Conservation (phyloP, 2,113 vertebrate genomes). For the Heterotis niloticus region DNA sequence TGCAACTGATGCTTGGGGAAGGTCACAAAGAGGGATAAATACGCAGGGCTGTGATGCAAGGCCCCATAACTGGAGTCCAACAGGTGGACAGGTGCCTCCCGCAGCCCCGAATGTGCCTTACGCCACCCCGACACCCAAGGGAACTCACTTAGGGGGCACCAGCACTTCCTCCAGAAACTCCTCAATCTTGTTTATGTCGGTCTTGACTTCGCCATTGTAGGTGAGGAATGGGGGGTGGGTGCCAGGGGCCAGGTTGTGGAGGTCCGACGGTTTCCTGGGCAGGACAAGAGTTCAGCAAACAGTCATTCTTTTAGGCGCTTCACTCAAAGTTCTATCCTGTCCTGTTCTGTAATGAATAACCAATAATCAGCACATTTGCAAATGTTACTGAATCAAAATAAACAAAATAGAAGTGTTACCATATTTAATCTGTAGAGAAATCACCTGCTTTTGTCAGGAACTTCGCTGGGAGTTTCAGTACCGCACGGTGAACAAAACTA, state of each 20-base stretch:
- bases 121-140: not conserved
- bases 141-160: constrained; percentile 81
- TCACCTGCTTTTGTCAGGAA: too few relatives aligned
- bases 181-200: constrained; percentile 95
- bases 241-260: constrained; percentile 93
- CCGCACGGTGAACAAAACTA: too few relatives aligned
- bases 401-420: too few relatives aligned
- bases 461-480: too few relatives aligned
- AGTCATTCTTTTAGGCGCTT: not conserved
- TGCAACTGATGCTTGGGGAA: not conserved
- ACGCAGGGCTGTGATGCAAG: not conserved
- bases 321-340: not conserved
- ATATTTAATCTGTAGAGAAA: too few relatives aligned
- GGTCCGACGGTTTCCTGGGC: constrained; percentile 86
- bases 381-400: too few relatives aligned
- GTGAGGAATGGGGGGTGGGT: constrained; percentile 96
- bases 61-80: not conserved
- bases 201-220: constrained; percentile 93
- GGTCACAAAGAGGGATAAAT: not conserved
- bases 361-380: too few relatives aligned
- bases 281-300: constrained; percentile 29
- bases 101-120: not conserved
- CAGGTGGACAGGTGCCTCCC: not conserved
- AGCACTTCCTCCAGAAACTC: constrained; percentile 92
- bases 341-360: too few relatives aligned